These are phyloP conservation scores for Pollenia amentaria DNA, from an alignment of 2,888 invertebrate species.

Conservation along the genomic window DNA sequence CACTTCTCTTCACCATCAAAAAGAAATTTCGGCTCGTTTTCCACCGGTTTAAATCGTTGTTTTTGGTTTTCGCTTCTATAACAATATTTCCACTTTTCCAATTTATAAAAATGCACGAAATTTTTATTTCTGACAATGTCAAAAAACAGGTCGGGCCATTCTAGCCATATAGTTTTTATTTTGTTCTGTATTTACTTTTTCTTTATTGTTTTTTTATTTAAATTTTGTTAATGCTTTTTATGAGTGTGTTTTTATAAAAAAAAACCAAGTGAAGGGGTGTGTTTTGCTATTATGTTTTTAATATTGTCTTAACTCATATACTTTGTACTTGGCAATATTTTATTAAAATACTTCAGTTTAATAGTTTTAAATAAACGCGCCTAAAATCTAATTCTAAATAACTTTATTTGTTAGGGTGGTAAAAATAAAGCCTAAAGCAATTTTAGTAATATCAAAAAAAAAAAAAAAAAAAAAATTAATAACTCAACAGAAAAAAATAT, in stretches of 20 bases:
- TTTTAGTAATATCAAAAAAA: too few relatives aligned
- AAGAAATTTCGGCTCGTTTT: too few relatives aligned
- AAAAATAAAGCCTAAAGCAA: background rate
- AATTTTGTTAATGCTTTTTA: conserved; percentile 7
- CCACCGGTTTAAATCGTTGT: too few relatives aligned
- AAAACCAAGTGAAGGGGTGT: conserved; percentile 59
- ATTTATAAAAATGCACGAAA: too few relatives aligned
- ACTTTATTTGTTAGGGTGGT: background rate
- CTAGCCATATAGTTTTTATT: too few relatives aligned
- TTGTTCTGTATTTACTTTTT: background rate
- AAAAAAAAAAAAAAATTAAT: too few relatives aligned
- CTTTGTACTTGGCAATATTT: conserved; percentile 1
- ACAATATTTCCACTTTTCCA: too few relatives aligned
- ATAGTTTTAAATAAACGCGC: conserved; percentile 27
- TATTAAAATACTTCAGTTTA: conserved; percentile 35
- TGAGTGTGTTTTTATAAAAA: background rate
- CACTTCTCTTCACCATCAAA: too few relatives aligned
- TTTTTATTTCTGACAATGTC: too few relatives aligned
- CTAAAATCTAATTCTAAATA: background rate
- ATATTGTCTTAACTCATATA: background rate
- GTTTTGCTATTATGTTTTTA: conserved; percentile 14
- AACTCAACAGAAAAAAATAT: too few relatives aligned
- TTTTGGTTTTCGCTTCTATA: too few relatives aligned
- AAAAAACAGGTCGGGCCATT: too few relatives aligned
- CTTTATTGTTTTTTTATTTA: conserved; percentile 1